Conservation (phyloP, 2,797 vertebrate genomes). For the Phoeniculus purpureus region DNA sequence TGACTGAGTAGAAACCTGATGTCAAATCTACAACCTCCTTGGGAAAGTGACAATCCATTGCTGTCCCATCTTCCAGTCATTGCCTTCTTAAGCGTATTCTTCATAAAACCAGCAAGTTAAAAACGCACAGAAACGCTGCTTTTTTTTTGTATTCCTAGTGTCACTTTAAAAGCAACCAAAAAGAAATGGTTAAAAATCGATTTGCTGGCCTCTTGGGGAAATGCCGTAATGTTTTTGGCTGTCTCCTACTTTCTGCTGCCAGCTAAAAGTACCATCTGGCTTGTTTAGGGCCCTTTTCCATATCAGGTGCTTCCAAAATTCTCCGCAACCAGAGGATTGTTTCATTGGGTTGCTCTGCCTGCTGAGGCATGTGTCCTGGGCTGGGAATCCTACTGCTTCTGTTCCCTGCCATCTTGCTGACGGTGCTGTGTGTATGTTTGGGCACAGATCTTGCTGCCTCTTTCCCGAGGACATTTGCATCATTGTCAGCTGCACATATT, state of each 20-base stretch:
- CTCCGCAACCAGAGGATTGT: conserved; percentile 67
- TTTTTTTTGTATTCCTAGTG: conserved; percentile 47
- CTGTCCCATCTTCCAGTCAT: conserved; percentile 33
- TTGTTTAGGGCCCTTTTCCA: conserved; percentile 65
- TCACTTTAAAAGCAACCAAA: conserved; percentile 22
- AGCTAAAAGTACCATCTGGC: conserved; percentile 72
- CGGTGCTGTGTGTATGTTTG: conserved; percentile 60
- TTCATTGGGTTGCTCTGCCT: conserved; percentile 65
- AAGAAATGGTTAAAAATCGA: conserved; percentile 66
- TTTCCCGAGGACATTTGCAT: conserved; percentile 67
- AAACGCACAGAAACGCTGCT: conserved; percentile 44
- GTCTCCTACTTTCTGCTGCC: conserved; percentile 69
- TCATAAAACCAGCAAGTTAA: conserved; percentile 7
- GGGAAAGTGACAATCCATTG: conserved; percentile 31
- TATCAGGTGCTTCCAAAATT: conserved; percentile 73
- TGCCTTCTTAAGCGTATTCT: conserved; percentile 10
- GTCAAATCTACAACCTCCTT: background rate
- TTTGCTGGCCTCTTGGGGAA: conserved; percentile 71
- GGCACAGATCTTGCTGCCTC: conserved; percentile 58
- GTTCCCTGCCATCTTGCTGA: conserved; percentile 65
- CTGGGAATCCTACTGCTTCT: conserved; percentile 72
- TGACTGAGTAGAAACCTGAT: conserved; percentile 40
- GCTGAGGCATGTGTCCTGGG: conserved; percentile 70
- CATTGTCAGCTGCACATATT: conserved; percentile 70
- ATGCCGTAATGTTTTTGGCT: conserved; percentile 73